These are phyloP conservation scores for Aphis craccivora DNA, from an alignment of 1,140 invertebrate genomes.

Conservation along the genomic window DNA sequence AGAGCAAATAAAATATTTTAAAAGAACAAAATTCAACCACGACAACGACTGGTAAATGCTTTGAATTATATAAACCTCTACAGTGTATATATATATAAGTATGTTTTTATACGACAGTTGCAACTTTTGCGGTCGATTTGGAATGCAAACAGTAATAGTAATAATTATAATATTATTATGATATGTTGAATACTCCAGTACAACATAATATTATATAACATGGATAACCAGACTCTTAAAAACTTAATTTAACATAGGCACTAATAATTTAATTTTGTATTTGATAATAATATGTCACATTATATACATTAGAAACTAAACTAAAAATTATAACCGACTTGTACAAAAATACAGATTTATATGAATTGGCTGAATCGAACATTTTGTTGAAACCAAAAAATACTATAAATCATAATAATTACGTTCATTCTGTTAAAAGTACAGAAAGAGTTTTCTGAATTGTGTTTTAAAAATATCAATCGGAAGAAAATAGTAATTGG, in stretches of 20 bases:
- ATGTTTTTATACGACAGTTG: background rate
- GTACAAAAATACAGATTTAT: background rate
- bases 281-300: background rate
- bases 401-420: background rate
- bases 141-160: background rate
- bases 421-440: background rate
- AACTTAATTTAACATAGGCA: background rate
- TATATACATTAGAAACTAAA: background rate
- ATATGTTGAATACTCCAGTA: background rate
- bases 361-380: background rate
- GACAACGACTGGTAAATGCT: background rate
- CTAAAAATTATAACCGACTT: background rate
- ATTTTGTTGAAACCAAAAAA: background rate
- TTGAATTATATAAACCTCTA: background rate
- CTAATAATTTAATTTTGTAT: background rate
- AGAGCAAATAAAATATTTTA: background rate
- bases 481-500: background rate
- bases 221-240: background rate
- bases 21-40: background rate
- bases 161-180: background rate
- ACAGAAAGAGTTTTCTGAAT: background rate
- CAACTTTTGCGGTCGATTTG: background rate
- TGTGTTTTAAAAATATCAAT: background rate
- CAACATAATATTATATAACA: background rate
- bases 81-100: background rate